Conservation (phyloP, 2,888 invertebrate genomes). For the Bombyx huttoni region DNA sequence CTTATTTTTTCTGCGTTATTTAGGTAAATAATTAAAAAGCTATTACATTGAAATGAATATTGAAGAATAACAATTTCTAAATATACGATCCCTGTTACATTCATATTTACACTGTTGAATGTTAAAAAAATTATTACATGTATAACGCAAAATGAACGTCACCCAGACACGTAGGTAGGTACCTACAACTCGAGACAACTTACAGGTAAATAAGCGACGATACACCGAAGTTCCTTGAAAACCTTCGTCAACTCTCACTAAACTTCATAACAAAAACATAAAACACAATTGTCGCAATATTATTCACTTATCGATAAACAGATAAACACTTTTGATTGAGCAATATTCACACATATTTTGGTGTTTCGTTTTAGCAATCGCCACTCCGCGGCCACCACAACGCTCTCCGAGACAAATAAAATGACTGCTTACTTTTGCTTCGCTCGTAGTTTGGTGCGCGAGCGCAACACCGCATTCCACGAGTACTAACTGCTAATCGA, state of each 20-base stretch:
- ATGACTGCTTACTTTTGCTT: conserved; percentile 30
- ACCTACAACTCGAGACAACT: conserved; percentile 37
- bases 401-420: conserved; percentile 44
- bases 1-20: background rate
- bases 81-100: background rate
- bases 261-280: conserved; percentile 63
- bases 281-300: conserved; percentile 45
- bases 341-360: conserved; percentile 62
- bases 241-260: conserved; percentile 55
- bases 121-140: background rate
- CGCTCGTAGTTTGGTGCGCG: conserved; percentile 42
- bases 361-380: conserved; percentile 26
- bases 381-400: conserved; percentile 31
- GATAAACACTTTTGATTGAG: conserved; percentile 44
- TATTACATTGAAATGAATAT: background rate
- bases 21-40: background rate
- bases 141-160: conserved; percentile 40
- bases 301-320: conserved; percentile 44
- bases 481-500: conserved; percentile 30
- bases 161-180: conserved; percentile 42
- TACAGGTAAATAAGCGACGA: conserved; percentile 53
- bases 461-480: conserved; percentile 64
- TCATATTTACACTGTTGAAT: background rate
- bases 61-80: background rate
- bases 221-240: conserved; percentile 48